Conservation (phyloP, 2,888 invertebrate genomes). For the Mesorhabditis sp. region DNA sequence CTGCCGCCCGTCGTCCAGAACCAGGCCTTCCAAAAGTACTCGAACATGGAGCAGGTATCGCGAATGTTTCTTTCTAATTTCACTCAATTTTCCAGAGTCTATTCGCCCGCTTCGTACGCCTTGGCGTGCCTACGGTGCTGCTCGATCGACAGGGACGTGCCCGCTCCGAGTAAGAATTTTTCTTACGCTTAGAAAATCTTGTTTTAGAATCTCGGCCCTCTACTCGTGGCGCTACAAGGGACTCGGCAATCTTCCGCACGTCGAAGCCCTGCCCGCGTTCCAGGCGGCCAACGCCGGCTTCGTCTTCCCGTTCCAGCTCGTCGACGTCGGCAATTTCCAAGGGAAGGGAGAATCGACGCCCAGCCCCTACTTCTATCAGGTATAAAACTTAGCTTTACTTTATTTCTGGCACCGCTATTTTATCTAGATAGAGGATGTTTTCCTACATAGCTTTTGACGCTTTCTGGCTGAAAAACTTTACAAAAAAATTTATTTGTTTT, state of each 20-base stretch:
- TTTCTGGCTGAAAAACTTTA: no score
- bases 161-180: conserved; percentile 69
- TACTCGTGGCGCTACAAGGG: conserved; percentile 64
- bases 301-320: conserved; percentile 83
- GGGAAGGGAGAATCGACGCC: conserved; percentile 95
- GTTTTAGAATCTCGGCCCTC: conserved; percentile 60
- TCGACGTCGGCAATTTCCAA: conserved; percentile 94
- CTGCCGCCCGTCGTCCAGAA: conserved; percentile 98
- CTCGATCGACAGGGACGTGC: conserved; percentile 96
- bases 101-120: conserved; percentile 88
- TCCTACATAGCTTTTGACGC: no score
- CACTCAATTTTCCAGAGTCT: conserved; percentile 66
- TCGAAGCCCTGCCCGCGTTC: conserved; percentile 79
- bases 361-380: conserved; percentile 96
- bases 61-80: background rate
- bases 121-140: conserved; percentile 94
- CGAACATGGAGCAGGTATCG: conserved; percentile 93
- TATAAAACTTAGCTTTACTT: conserved; percentile 57
- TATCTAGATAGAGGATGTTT: no score
- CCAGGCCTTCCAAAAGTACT: conserved; percentile 99
- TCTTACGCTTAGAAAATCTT: background rate
- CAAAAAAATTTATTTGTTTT: no score
- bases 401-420: no score
- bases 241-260: conserved; percentile 87
- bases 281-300: conserved; percentile 83